Conservation (phyloP, 2,888 invertebrate species). For the Ichneumoninae sp. region DNA sequence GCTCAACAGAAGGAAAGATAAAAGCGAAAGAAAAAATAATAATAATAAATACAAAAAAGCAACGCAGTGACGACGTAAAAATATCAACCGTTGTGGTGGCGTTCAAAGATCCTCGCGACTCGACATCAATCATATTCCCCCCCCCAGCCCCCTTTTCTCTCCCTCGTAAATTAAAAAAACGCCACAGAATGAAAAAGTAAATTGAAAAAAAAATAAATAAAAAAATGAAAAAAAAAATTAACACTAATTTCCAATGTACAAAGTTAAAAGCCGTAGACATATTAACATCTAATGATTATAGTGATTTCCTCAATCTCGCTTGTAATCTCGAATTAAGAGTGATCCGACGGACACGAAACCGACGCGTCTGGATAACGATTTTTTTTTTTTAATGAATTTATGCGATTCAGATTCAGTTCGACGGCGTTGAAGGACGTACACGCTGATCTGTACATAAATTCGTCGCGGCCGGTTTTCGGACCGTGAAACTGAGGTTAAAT, state of each 20-base stretch:
- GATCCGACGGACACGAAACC: constrained; percentile 38
- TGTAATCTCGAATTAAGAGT: constrained; percentile 62
- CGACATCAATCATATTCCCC: constrained; percentile 54
- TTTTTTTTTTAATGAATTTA: not conserved
- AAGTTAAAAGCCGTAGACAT: constrained; percentile 63
- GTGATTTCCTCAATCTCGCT: constrained; percentile 67
- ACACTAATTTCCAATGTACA: constrained; percentile 66
- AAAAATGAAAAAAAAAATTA: constrained; percentile 48
- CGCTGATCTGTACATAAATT: constrained; percentile 41
- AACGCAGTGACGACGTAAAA: constrained; percentile 2
- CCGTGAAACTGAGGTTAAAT: constrained; percentile 1
- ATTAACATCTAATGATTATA: constrained; percentile 62
- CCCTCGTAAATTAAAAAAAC: constrained; percentile 33
- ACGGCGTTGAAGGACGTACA: constrained; percentile 3
- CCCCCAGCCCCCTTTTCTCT: not conserved
- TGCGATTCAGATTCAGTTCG: constrained; percentile 6
- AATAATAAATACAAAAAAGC: not conserved
- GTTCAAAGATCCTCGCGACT: constrained; percentile 54
- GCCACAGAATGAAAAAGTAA: constrained; percentile 8
- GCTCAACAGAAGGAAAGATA: constrained; percentile 40
- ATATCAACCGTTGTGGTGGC: constrained; percentile 15
- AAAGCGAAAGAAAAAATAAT: constrained; percentile 3
- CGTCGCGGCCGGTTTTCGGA: constrained; percentile 15
- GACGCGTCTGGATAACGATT: constrained; percentile 23
- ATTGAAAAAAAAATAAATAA: constrained; percentile 11